Evolutionary conservation across 64 coral and sea anemone genomes (phyloP), one percentile per base, ranked within the genome.

Genomic region (Stichodactyla helianthus): DNA sequence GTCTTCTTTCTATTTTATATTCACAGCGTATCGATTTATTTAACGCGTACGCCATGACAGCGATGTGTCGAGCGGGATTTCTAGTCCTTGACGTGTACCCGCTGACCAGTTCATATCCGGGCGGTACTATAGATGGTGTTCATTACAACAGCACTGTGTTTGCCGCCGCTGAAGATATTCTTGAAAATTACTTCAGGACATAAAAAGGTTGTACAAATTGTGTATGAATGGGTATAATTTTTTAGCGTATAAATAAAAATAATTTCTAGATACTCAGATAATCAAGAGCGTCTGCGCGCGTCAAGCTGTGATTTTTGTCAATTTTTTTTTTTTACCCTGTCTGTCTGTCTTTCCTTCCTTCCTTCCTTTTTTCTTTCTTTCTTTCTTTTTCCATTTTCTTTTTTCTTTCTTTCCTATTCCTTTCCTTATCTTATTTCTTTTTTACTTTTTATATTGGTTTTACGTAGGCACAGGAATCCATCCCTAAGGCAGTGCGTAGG

Each of bases 1-100:
- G 35, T 44, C 9, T 74, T 31, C 7, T 35, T 74, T 11, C 10
- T 58, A 58, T 58, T 50, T 18, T 35, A 19, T 71, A 79, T 79
- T 19, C 9, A 7, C 87, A 95, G 94, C 87, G 94, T 18, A 71
- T 90, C 3, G 86, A 95, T 15, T 77, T 95, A 20, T 95, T 95
- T 23, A 95, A 95, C 58, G 90, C 94, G 8, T 95, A 95, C 22
- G 88, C 94, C 18, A 89, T 88, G 57, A 82, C 87, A 25, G 94
- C 90, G 18, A 92, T 95, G 90, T 95, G 90, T 55, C 87, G 90
- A 82, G 94, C 87, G 1, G 90, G 94, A 9, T 95, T 89, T 59
- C 84, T 87, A 6, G 90, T 95, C 11, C 79, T 95, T 11, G 94
- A 95, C 59, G 94, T 95, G 25, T 92, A 92, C 70, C 94, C 94